A percentile compares a stretch with the other conserved stretches of the same genome.
These are phyloP conservation scores for Bagarius yarrelli DNA, from an alignment of 2,113 vertebrate species.

Conservation along the genomic window DNA sequence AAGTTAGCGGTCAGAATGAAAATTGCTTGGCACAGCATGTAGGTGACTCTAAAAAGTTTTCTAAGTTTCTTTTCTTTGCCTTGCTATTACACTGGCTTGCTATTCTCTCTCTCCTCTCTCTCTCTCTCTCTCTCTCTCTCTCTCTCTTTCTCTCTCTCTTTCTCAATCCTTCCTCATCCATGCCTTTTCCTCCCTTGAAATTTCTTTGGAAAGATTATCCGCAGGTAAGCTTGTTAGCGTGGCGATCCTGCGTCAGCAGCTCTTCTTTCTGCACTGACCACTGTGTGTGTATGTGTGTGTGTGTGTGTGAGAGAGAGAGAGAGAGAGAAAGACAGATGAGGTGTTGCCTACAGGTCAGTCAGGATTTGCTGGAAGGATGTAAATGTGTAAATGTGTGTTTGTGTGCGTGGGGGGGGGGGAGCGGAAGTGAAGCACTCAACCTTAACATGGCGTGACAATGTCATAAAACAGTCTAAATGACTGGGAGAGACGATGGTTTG, in stretches of 20 bases:
- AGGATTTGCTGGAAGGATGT: conserved; percentile 43
- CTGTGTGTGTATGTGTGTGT: conserved; percentile 52
- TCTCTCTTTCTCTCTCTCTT: conserved; percentile 29
- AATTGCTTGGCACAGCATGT: conserved; percentile 52
- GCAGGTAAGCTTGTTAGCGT: conserved; percentile 81
- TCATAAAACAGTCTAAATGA: conserved; percentile 75
- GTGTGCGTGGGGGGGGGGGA: background rate
- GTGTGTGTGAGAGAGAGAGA: conserved; percentile 6
- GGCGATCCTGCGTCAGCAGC: conserved; percentile 75
- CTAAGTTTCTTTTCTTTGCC: conserved; percentile 45
- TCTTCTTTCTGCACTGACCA: conserved; percentile 70
- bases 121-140: conserved; percentile 6
- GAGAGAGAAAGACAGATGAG: background rate
- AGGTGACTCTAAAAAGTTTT: conserved; percentile 47
- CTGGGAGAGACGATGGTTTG: conserved; percentile 58
- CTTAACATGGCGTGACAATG: conserved; percentile 71
- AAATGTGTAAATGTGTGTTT: background rate
- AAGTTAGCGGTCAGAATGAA: conserved; percentile 44
- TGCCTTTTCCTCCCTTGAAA: conserved; percentile 70
- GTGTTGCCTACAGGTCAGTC: conserved; percentile 33
- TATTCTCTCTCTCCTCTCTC: conserved; percentile 7
- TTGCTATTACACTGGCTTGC: conserved; percentile 26
- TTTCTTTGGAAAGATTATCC: conserved; percentile 79
- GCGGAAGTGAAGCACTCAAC: conserved; percentile 46
- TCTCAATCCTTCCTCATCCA: conserved; percentile 36